Conservation (phyloP, 2,888 invertebrate species). For the Synanthedon vespiformis region DNA sequence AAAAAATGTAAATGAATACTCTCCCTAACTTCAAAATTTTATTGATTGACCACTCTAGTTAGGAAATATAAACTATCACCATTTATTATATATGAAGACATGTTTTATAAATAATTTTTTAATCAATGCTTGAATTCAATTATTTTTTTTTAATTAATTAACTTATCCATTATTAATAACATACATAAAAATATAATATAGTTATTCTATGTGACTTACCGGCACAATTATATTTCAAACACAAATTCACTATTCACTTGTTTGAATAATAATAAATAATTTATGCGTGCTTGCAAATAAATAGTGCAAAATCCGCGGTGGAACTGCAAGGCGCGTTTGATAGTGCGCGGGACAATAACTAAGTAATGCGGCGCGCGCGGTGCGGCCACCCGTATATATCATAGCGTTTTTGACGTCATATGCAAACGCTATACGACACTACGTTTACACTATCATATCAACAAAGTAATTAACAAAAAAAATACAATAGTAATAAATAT, state of each 20-base stretch:
- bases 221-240: conserved; percentile 20
- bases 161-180: no score
- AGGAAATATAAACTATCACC: no score
- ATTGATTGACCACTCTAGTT: no score
- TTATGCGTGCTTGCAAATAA: conserved; percentile 3
- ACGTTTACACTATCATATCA: conserved; percentile 21
- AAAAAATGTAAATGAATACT: no score
- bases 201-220: conserved; percentile 24
- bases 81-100: no score
- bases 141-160: no score
- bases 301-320: conserved; percentile 22
- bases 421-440: conserved; percentile 4
- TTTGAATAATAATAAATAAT: conserved; percentile 21
- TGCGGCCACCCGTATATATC: conserved; percentile 46
- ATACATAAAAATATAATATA: no score
- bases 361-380: conserved; percentile 50
- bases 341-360: conserved; percentile 40
- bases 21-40: no score
- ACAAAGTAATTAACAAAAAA: conserved; percentile 16
- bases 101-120: no score
- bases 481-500: not conserved
- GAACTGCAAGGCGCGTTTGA: conserved; percentile 31
- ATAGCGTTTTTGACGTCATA: conserved; percentile 44
- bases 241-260: conserved; percentile 41
- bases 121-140: no score